Percentiles rank a stretch among this genome's conserved stretches.
These are phyloP conservation scores for Scaptomyza flava DNA, from an alignment of 2,888 invertebrate genomes.

Conservation along the genomic window DNA sequence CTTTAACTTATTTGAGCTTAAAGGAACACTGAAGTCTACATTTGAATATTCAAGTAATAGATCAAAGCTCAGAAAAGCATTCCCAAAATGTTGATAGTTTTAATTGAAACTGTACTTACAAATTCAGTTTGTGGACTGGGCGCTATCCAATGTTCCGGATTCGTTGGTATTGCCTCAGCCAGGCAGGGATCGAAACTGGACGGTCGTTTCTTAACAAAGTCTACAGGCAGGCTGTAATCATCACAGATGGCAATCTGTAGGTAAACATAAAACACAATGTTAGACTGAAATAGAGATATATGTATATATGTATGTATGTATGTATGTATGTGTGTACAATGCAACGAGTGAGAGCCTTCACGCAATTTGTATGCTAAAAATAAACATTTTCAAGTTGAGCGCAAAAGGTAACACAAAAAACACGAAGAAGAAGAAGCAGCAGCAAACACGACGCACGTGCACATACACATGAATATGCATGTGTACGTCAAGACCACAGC, in stretches of 20 bases:
- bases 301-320: background rate
- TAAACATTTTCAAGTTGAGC: constrained; percentile 52
- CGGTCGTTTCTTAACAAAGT: constrained; percentile 91
- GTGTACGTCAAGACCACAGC: constrained; percentile 26
- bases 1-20: no score
- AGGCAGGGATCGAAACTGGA: constrained; percentile 87
- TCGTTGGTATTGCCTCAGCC: constrained; percentile 86
- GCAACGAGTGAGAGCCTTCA: constrained; percentile 17
- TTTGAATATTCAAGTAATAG: no score
- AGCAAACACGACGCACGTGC: constrained; percentile 17
- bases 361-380: constrained; percentile 58
- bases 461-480: constrained; percentile 14
- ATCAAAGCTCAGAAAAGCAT: no score
- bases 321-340: background rate
- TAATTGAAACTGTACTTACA: constrained; percentile 75
- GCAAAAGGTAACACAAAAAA: constrained; percentile 11
- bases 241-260: constrained; percentile 93
- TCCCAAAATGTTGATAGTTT: no score
- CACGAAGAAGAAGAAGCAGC: constrained; percentile 11
- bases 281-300: constrained; percentile 3
- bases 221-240: constrained; percentile 94
- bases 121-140: constrained; percentile 84
- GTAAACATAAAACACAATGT: constrained; percentile 2
- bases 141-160: constrained; percentile 83
- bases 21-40: no score